Base-by-base conservation (phyloP, 2,113 vertebrate genomes). In the Panthera tigris region DNA sequence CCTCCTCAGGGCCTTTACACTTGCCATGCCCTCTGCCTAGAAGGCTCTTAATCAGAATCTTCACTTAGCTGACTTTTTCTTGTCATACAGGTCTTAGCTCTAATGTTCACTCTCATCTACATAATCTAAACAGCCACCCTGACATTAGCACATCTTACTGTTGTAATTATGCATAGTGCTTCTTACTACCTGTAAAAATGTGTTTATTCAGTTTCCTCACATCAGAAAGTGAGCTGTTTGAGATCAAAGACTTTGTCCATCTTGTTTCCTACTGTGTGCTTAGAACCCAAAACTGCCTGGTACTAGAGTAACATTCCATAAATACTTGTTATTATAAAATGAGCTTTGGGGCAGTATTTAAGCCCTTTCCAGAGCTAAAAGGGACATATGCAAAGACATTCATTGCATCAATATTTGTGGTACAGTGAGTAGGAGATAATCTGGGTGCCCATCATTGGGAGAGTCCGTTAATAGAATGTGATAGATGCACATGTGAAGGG, bases 41-140 rank as follows among this genome's bases (percentile, higher is more conserved):
- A 61, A 61, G 57, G 57, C 57, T 61, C 21, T 61, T 61, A 21
- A 50, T 52, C 50, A 39, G 33, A 5, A 13, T 79, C 48, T 71
- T 71, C 73, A 80, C 39, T 36, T 55, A 91, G 73, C 82, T 29
- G 16, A 45, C 55, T 36, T 85, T 69, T 80, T 52, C 52, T 71
- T 95, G 13, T 85, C 33, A 69, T 79, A 36, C 73, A 63, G 14
- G 66, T 31, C 45, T 92, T 73, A 74, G 29, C 76, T 88, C 29
- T 81, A 23, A 33, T 73, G 45, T 36, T 68, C 48, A 65, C 78
- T 68, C 48, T 81, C 31, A 74, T 25, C 55, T 88, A 45, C 18
- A 23, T 86, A 79, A 95, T 82, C 63, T 55, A 82, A 65, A 45
- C 45, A 82, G 27, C 13, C 55, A 66, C 55, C 12, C 33, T 80